These are phyloP conservation scores for Mandrillus leucophaeus DNA, from an alignment of 2,113 vertebrate species.

Conservation along the genomic window DNA sequence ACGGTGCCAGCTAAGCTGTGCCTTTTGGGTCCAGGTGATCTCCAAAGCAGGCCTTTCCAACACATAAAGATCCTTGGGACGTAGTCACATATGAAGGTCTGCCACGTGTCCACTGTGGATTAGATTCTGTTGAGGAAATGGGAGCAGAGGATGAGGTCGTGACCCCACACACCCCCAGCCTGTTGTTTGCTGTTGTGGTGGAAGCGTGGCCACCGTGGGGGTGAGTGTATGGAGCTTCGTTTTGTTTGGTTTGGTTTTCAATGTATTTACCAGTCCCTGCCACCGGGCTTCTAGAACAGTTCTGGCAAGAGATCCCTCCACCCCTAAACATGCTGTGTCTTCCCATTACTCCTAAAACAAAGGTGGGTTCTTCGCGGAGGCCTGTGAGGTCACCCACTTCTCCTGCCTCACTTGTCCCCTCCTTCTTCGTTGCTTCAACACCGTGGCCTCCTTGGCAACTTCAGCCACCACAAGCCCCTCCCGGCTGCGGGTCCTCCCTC, in stretches of 20 bases:
- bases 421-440: background rate
- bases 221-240: too few relatives aligned
- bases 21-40: background rate
- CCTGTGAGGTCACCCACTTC: too few relatives aligned
- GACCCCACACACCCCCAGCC: too few relatives aligned
- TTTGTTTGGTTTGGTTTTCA: too few relatives aligned
- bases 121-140: too few relatives aligned
- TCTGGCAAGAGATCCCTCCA: too few relatives aligned
- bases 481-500: background rate
- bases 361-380: background rate
- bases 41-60: background rate
- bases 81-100: background rate
- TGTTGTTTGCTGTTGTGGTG: too few relatives aligned
- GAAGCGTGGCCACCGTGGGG: rapidly evolving
- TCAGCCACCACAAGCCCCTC: background rate
- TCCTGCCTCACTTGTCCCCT: background rate
- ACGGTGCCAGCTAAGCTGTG: background rate
- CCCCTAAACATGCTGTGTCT: too few relatives aligned
- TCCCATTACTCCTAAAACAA: background rate
- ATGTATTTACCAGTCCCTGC: too few relatives aligned
- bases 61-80: background rate
- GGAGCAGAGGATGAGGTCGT: too few relatives aligned
- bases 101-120: too few relatives aligned
- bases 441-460: background rate
- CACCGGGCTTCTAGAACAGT: too few relatives aligned